These are phyloP conservation scores for Puntigrus tetrazona DNA, from an alignment of 2,113 vertebrate genomes.

Conservation along the genomic window DNA sequence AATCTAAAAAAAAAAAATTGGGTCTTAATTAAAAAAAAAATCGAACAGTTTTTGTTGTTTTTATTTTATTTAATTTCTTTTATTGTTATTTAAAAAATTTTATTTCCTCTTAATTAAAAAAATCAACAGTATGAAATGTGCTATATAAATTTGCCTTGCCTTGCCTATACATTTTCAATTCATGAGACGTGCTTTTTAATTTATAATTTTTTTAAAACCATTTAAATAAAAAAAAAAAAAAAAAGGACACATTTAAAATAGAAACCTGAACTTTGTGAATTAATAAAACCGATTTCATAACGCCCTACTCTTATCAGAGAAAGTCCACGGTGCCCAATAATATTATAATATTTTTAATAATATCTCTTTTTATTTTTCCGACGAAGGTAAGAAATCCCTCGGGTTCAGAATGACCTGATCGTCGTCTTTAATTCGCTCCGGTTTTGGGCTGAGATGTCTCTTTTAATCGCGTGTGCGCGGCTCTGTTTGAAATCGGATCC, in stretches of 20 bases:
- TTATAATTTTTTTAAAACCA: background rate
- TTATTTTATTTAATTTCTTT: too few relatives aligned
- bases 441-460: background rate
- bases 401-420: background rate
- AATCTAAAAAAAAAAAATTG: too few relatives aligned
- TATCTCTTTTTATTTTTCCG: background rate
- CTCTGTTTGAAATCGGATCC: constrained; percentile 33
- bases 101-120: too few relatives aligned
- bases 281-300: background rate
- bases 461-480: background rate
- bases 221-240: background rate
- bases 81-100: too few relatives aligned
- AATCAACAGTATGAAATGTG: too few relatives aligned
- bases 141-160: too few relatives aligned
- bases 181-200: background rate
- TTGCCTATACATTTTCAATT: too few relatives aligned
- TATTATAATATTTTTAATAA: too few relatives aligned
- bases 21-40: too few relatives aligned
- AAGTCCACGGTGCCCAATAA: too few relatives aligned
- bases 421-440: background rate
- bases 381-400: background rate
- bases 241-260: too few relatives aligned
- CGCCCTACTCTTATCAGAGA: background rate
- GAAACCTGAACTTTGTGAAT: background rate
- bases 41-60: too few relatives aligned